phyloP scores from a whole-genome alignment of 2,113 vertebrate genomes.

The Cinclus cinclus region DNA sequence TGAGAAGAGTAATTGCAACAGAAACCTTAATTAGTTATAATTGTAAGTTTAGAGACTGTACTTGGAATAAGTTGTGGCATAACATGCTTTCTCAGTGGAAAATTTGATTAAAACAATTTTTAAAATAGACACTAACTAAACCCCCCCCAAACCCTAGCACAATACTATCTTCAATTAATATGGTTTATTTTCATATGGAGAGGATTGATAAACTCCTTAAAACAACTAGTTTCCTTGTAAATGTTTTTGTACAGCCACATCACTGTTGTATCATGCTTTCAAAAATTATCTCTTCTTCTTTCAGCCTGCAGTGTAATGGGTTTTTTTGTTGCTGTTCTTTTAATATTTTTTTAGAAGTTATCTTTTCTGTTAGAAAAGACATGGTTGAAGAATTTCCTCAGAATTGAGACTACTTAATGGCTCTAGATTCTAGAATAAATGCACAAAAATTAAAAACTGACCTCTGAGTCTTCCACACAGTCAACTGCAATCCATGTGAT shows the following conservation, averaged over 20 bases:
- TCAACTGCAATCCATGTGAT: neutral
- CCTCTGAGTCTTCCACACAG: neutral
- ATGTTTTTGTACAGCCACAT: neutral
- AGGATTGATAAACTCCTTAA: neutral
- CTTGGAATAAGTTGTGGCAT: neutral
- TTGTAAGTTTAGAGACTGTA: neutral
- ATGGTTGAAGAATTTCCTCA: neutral
- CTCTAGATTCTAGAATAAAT: neutral
- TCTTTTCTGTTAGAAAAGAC: neutral
- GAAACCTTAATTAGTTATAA: neutral
- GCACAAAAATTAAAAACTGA: neutral
- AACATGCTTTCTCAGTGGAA: neutral
- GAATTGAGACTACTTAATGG: neutral
- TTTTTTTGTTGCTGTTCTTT: neutral
- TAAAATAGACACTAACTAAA: neutral
- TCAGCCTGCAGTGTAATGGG: neutral
- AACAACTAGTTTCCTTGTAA: neutral
- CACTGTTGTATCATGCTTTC: neutral
- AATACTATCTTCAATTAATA: neutral
- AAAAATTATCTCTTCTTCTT: neutral
- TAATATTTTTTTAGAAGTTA: neutral
- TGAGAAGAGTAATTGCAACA: neutral
- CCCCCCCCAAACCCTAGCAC: neutral
- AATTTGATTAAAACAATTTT: neutral
- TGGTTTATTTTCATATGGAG: neutral